Base-by-base conservation (phyloP, 35 echinoderm and acorn worm species). In the Hemicentrotus pulcherrimus region DNA sequence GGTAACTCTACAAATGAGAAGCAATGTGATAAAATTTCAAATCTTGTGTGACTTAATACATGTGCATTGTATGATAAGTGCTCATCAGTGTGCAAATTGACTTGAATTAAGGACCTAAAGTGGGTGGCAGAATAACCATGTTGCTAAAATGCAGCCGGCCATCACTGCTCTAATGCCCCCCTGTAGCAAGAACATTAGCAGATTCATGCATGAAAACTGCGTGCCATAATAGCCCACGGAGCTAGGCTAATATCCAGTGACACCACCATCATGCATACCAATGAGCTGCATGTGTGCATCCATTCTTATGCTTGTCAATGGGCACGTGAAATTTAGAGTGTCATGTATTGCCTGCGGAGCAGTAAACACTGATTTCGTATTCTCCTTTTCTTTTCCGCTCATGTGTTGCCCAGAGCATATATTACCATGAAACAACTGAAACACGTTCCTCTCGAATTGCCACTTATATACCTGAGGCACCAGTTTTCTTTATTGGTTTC, bases 341-440 rank as follows among this genome's bases (percentile, higher is more conserved):
- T 78, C 65, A 78, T 18, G 65, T 78, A 78, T 78, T 18, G 65
- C 65, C 65, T 78, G 22, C 65, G 28, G 65, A 78, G 19, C 19
- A 8, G 65, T 18, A 78, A 78, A 78, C 65, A 78, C 65, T 78
- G 65, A 78, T 78, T 78, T 78, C 5, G 4, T 78, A 15, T 55
- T n/a, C 65, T n/a, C 65, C 65, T 78, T 78, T 78, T 78, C 65
- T 78, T 78, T 78, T 78, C 65, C 65, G 28, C n/a, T 78, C 65
- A 78, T 78, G 65, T 78, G 28, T 78, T 78, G 65, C 65, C 65
- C 28, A 28, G 65, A 78, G 65, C 65, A 78, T 78, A 78, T 18
- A 78, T 78, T 78, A 78, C 65, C 65, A 78, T 78, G 65, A 78
- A 78, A 78, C 65, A 78, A 78, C 22, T 78, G 65, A 78, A 78